These are phyloP conservation scores for Peromyscus eremicus DNA, from an alignment of 2,797 vertebrate species.

Conservation along the genomic window DNA sequence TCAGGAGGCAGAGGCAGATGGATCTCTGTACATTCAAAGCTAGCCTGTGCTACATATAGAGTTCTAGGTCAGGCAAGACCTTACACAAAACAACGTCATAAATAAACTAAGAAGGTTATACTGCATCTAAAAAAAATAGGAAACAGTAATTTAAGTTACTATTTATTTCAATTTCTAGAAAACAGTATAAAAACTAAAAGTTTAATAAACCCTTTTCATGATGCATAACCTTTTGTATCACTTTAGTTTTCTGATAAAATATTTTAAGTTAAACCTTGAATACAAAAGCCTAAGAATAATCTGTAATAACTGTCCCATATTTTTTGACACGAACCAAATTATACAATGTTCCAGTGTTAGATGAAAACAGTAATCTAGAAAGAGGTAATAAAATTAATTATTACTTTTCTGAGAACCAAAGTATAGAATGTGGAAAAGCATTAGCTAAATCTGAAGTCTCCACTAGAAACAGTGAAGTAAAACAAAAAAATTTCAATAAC, in stretches of 20 bases:
- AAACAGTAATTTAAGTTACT: slow-evolving; percentile 47
- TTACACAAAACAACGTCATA: not conserved
- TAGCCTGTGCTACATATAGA: not conserved
- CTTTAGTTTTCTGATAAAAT: slow-evolving; percentile 47
- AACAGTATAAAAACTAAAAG: slow-evolving; percentile 38
- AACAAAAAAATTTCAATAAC: slow-evolving; percentile 63
- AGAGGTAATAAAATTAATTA: slow-evolving; percentile 50
- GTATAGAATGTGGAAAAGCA: slow-evolving; percentile 62
- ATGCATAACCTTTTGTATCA: slow-evolving; percentile 46
- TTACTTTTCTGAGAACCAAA: slow-evolving; percentile 47
- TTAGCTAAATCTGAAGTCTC: slow-evolving; percentile 45
- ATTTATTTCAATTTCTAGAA: slow-evolving; percentile 39
- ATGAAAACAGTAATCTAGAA: not conserved
- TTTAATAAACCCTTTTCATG: slow-evolving; percentile 65
- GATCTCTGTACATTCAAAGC: not conserved
- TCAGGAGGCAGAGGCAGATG: not conserved
- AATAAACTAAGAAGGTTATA: slow-evolving; percentile 23
- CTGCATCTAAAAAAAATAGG: slow-evolving; percentile 44
- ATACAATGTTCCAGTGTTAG: not conserved
- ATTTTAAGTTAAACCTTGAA: slow-evolving; percentile 40
- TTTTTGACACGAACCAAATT: slow-evolving; percentile 35
- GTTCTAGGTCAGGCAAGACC: not conserved
- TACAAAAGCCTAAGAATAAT: slow-evolving; percentile 50
- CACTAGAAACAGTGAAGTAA: slow-evolving; percentile 52
- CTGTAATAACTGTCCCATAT: not conserved